These are phyloP conservation scores for Rattus rattus DNA, from an alignment of 2,113 vertebrate genomes.

Conservation along the genomic window DNA sequence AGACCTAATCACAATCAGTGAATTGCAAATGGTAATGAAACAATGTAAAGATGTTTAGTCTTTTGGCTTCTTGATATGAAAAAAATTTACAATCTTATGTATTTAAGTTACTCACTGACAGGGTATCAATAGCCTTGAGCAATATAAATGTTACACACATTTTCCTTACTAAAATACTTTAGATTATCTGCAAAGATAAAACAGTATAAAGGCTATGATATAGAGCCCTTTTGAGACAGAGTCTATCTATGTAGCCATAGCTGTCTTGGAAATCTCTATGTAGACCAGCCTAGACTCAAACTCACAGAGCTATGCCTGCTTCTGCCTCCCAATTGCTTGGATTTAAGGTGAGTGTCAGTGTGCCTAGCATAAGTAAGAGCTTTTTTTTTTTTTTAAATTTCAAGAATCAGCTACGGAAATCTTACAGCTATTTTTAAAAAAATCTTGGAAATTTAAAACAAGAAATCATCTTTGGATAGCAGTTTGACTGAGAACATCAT, in stretches of 20 bases:
- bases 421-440: fast-evolving
- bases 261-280: background rate
- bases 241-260: background rate
- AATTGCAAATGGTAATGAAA: slow-evolving; percentile 23
- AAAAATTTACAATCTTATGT: background rate
- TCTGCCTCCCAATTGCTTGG: background rate
- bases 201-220: background rate
- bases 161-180: background rate
- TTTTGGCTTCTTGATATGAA: background rate
- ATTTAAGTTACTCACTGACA: background rate
- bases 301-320: background rate
- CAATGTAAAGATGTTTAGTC: background rate
- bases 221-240: background rate
- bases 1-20: background rate
- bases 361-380: background rate
- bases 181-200: background rate
- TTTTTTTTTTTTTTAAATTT: background rate
- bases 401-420: background rate
- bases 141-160: background rate
- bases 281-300: background rate
- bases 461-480: background rate
- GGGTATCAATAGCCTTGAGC: background rate
- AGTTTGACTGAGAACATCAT: background rate
- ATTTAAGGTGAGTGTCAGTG: background rate
- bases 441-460: background rate